These are phyloP conservation scores for Macaria liturata DNA, from an alignment of 2,888 invertebrate species.

Conservation along the genomic window DNA sequence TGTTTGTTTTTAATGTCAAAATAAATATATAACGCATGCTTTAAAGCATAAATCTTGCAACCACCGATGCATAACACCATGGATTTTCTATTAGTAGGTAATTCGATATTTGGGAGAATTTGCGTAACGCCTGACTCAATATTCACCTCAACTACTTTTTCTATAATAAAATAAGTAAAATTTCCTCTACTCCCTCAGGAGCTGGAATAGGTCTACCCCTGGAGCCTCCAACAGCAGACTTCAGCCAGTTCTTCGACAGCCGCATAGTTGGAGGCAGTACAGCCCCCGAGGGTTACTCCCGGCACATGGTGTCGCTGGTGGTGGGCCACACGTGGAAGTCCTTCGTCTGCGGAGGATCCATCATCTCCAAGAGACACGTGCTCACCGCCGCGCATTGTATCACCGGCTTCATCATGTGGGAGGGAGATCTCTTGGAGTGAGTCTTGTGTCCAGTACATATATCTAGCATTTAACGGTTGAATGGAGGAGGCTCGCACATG, in stretches of 20 bases:
- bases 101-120: too few species aligned
- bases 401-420: conserved; percentile 29
- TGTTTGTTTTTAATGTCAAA: too few species aligned
- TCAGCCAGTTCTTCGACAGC: conserved; percentile 24
- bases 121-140: too few species aligned
- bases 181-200: too few species aligned
- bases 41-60: too few species aligned
- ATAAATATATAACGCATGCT: too few species aligned
- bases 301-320: conserved; percentile 46
- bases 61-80: too few species aligned
- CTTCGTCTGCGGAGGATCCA: conserved; percentile 41
- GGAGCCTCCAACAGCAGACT: conserved; percentile 8
- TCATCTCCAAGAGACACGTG: conserved; percentile 34
- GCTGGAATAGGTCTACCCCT: conserved; percentile 24
- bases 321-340: conserved; percentile 24
- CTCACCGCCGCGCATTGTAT: conserved; percentile 54
- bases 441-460: conserved; percentile 5
- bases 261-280: conserved; percentile 46
- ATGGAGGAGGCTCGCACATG: too few species aligned
- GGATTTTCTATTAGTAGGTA: too few species aligned
- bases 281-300: conserved; percentile 39
- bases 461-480: too few species aligned
- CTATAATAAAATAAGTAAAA: too few species aligned
- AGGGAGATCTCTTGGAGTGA: conserved; percentile 35
- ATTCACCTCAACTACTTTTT: too few species aligned